Base-by-base conservation (phyloP, 1,140 invertebrate genomes). In the Diprion similis region DNA sequence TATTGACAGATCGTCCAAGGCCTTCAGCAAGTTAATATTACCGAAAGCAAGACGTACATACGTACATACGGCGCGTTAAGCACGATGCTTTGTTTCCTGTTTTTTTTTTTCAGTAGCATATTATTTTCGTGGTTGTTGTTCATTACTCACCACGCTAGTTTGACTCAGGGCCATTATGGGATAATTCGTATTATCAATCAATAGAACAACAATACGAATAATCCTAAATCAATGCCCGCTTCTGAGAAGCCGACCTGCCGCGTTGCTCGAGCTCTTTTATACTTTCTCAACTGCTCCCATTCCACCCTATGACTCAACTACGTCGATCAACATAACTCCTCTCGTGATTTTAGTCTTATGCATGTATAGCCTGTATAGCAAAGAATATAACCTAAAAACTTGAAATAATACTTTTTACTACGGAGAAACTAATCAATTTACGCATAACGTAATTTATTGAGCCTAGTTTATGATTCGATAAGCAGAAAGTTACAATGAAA, bases 71-170 rank as follows among this genome's bases (percentile, higher is more conserved):
- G 24, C 24, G 0, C 24, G 24, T 37, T 37, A 17, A 13, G 51
- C n/a, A 59, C n/a, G n/a, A 59, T 11, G 51, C 11, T 59, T 59
- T 17, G 51, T 59, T 59, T 59, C 8, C 51, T 59, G 24, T 17
- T 8, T 59, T 59, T 17, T 8, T 59, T 59, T 59, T 17, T 59
- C 51, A 59, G 46, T 67, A 51, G 13, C 51, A 47, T 47, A 68
- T 67, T 46, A 51, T 24, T 45, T 8, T 69, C 70, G 51, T 59
- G 51, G 51, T 59, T 15, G 18, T 79, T 11, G 47, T 71, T 75
- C 66, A 8, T 79, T 85, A 90, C 89, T 90, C 81, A 90, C 89
- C 85, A 90, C 89, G 78, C 86, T 88, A 72, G 87, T 88, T 77
- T 90, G 89, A 84, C 89, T 89, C 80, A 90, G 85, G 80, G 89